These are phyloP conservation scores for Scaptodrosophila latifasciaeformis DNA, from an alignment of 2,888 invertebrate species.

Conservation along the genomic window DNA sequence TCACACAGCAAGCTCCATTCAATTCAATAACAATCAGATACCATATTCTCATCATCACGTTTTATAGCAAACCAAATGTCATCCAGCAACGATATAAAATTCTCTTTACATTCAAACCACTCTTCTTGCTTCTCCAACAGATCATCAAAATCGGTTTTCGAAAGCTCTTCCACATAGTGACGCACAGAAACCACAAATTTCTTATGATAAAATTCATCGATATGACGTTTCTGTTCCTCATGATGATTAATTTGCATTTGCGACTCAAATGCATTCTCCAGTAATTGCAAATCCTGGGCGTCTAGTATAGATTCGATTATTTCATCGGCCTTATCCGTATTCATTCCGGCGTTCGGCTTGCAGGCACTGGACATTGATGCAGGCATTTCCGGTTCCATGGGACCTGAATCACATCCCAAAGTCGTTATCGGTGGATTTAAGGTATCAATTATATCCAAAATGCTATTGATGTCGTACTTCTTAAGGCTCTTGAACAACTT, in stretches of 20 bases:
- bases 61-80: slow-evolving; percentile 77
- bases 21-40: slow-evolving; percentile 68
- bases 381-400: too few species aligned
- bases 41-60: slow-evolving; percentile 54
- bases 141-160: slow-evolving; percentile 78
- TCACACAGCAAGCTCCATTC: too few species aligned
- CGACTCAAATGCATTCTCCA: slow-evolving; percentile 77
- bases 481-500: slow-evolving; percentile 76
- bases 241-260: slow-evolving; percentile 70
- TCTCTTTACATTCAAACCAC: slow-evolving; percentile 82
- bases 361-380: not conserved
- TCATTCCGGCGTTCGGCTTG: slow-evolving; percentile 5
- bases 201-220: slow-evolving; percentile 63
- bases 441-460: slow-evolving; percentile 41
- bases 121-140: slow-evolving; percentile 79
- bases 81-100: slow-evolving; percentile 82
- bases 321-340: slow-evolving; percentile 43
- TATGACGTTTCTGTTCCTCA: slow-evolving; percentile 28
- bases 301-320: slow-evolving; percentile 67
- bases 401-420: not conserved
- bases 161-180: slow-evolving; percentile 79
- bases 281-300: slow-evolving; percentile 62
- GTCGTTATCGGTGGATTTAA: slow-evolving; percentile 19
- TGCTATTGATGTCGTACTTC: slow-evolving; percentile 77
- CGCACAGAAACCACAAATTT: slow-evolving; percentile 76